Conservation (phyloP, 2,888 invertebrate species). For the Chrysina gloriosa region DNA sequence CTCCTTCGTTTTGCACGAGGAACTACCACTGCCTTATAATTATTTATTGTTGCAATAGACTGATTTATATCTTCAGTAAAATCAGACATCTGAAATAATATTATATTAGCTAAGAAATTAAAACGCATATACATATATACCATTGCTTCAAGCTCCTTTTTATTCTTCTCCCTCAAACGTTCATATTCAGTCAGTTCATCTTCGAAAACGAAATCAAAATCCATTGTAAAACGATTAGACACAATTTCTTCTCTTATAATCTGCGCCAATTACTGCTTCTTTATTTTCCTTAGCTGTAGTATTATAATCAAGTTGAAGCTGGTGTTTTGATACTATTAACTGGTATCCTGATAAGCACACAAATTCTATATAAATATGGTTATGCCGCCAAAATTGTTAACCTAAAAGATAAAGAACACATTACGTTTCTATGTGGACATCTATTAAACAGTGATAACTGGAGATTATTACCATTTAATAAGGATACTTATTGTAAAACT, state of each 20-base stretch:
- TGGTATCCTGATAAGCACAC: too few relatives aligned
- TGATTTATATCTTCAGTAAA: slow-evolving; percentile 46
- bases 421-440: too few relatives aligned
- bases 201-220: slow-evolving; percentile 1
- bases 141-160: slow-evolving; percentile 57
- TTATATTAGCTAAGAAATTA: slow-evolving; percentile 3
- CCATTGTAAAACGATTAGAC: background rate
- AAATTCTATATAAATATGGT: too few relatives aligned
- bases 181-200: slow-evolving; percentile 54
- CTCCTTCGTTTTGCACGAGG: slow-evolving; percentile 32
- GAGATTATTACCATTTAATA: too few relatives aligned
- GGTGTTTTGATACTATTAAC: too few relatives aligned
- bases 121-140: slow-evolving; percentile 54
- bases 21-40: background rate
- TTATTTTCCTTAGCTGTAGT: too few relatives aligned
- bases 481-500: too few relatives aligned
- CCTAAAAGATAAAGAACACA: too few relatives aligned
- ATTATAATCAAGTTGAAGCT: too few relatives aligned
- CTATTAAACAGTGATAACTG: too few relatives aligned
- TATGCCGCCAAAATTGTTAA: too few relatives aligned
- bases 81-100: slow-evolving; percentile 39
- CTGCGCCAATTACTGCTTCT: background rate
- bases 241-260: background rate
- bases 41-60: slow-evolving; percentile 37
- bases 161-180: slow-evolving; percentile 56